Conservation (phyloP, 2,888 invertebrate species). For the Micoletzkya japonica region DNA sequence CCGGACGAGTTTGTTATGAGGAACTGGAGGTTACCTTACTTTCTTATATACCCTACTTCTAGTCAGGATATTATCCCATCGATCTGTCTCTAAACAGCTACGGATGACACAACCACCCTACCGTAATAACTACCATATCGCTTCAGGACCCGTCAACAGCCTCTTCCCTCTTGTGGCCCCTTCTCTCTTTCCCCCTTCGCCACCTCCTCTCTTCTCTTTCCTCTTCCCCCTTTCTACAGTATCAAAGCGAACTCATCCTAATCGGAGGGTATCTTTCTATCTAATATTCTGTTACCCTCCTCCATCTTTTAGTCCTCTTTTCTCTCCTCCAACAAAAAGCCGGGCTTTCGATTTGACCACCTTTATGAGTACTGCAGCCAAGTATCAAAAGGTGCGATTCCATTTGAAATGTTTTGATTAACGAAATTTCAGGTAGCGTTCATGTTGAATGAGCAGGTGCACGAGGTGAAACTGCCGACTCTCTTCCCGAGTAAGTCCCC, state of each 20-base stretch:
- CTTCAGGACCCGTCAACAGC: conserved; percentile 9
- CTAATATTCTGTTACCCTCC: neutral
- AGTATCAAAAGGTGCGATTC: conserved; percentile 7
- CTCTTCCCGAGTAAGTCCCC: conserved; percentile 12
- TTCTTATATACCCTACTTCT: neutral
- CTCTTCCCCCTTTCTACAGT: neutral
- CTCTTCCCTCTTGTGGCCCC: conserved; percentile 18
- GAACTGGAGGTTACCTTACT: conserved; percentile 7
- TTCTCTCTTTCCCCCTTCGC: neutral
- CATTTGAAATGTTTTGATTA: neutral
- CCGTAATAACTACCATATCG: neutral
- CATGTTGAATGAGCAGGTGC: neutral
- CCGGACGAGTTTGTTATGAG: conserved; percentile 22
- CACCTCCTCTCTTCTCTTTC: neutral
- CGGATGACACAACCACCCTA: too few species aligned
- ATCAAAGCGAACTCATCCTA: conserved; percentile 3
- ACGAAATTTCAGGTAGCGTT: neutral
- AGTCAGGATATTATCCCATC: neutral
- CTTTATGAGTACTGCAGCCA: conserved; percentile 15
- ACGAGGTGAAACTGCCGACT: neutral
- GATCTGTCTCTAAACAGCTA: too few species aligned
- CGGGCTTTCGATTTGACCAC: conserved; percentile 10
- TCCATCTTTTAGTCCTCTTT: conserved; percentile 5
- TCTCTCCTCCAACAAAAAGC: neutral
- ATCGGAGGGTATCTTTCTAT: conserved; percentile 1